Evolutionary conservation across 2,888 invertebrate species (phyloP), one percentile per base, ranked within the genome.

Genomic region (Vanessa cardui): DNA sequence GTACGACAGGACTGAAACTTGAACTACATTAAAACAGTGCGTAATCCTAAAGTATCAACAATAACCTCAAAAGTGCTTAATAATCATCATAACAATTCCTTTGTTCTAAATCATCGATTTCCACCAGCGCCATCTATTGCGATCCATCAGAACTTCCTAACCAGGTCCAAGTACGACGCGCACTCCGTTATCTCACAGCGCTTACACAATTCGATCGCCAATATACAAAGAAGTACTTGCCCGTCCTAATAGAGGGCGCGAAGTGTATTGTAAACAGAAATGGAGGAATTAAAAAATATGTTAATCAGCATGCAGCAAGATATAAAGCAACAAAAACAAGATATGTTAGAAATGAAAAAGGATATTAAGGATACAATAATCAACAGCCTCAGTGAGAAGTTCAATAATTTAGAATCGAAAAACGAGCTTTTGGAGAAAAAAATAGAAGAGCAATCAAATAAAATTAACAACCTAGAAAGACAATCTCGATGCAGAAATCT

Each of bases 271-370:
- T 58, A 58, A 44, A 6, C n/a, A 39, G 18, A 44, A 18, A 71
- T 64, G 71, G 70, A 69, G 6, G 69, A 67, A 69, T 60, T 71
- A 58, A 69, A 71, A 68, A 63, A 58, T 47, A 60, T 72, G 63
- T 52, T 72, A 58, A 18, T 63, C 6, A 58, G 12, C 49, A 64
- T 73, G 69, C 69, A 71, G 49, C 50, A 65, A 59, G 66, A 72
- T 26, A 66, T 74, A 20, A 72, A 64, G 59, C 71, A 71, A 33
- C 66, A 72, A 62, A 72, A 74, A 69, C 62, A 59, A 46, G 72
- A 74, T 26, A 73, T 74, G 70, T 12, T 67, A 60, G 71, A 71
- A 26, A 74, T 74, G 67, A 74, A 74, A 50, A 68, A 74, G 46
- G 73, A 74, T 46, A 74, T 73, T 49, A 74, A 72, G 50, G 33